Conservation (phyloP, 2,113 vertebrate species). For the Gobius niger region DNA sequence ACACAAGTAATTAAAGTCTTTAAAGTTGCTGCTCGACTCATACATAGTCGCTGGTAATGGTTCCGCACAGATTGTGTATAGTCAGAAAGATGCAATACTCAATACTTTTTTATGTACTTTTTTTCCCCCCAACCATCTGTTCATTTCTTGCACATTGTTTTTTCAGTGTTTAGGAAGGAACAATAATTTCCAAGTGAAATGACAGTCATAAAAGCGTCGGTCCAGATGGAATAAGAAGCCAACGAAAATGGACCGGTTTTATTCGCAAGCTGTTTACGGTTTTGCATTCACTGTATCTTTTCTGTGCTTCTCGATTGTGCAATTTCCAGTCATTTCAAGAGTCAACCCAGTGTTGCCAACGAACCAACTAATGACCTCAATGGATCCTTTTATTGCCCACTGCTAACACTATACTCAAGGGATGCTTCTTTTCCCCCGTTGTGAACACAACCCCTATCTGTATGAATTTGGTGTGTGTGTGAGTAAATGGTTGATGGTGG, state of each 20-base stretch:
- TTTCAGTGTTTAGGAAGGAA: slow-evolving; percentile 5
- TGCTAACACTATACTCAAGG: too few relatives aligned
- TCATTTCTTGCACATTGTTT: not conserved
- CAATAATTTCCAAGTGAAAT: slow-evolving; percentile 22
- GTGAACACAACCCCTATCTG: too few relatives aligned
- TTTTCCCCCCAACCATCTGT: not conserved
- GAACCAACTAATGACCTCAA: too few relatives aligned
- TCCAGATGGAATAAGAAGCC: slow-evolving; percentile 57
- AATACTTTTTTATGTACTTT: slow-evolving; percentile 1
- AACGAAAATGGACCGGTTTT: slow-evolving; percentile 38
- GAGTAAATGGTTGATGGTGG: too few relatives aligned
- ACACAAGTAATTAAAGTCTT: not conserved
- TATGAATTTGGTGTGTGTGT: too few relatives aligned
- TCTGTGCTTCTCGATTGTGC: not conserved
- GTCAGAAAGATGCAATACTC: not conserved
- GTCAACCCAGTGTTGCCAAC: not conserved
- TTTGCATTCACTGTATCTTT: slow-evolving; percentile 21
- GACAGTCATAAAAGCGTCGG: slow-evolving; percentile 18
- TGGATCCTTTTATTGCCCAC: too few relatives aligned
- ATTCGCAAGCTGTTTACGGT: slow-evolving; percentile 55
- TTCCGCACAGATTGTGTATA: not conserved
- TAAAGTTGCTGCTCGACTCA: not conserved
- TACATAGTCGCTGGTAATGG: not conserved
- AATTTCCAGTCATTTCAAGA: not conserved
- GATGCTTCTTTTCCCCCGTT: too few relatives aligned